Conservation (phyloP, 1,140 invertebrate species). For the Apolygus lucorum region DNA sequence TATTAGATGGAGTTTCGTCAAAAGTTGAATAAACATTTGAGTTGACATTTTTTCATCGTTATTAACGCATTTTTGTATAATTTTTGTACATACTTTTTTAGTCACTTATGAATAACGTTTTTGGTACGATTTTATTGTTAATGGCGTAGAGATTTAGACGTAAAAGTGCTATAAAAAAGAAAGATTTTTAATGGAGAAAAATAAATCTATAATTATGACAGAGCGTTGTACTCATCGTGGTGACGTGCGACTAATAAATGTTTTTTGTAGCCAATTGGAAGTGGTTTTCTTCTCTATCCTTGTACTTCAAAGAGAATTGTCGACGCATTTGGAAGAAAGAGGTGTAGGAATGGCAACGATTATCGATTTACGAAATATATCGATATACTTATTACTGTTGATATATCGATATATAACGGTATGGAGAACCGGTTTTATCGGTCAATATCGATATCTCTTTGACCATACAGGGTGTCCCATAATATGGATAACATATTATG, state of each 20-base stretch:
- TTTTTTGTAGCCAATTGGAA: conserved; percentile 9
- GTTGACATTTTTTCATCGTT: too few species aligned
- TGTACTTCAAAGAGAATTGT: neutral
- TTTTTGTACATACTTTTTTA: conserved; percentile 8
- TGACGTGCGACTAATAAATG: neutral
- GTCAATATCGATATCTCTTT: too few species aligned
- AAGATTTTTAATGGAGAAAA: neutral
- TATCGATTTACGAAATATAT: too few species aligned
- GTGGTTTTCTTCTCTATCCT: neutral
- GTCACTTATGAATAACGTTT: neutral
- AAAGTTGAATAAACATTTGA: too few species aligned
- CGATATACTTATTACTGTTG: too few species aligned
- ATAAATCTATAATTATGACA: neutral
- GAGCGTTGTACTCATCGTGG: neutral
- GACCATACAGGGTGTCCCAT: too few species aligned
- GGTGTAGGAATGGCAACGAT: too few species aligned
- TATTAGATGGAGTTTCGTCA: too few species aligned
- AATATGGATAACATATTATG: too few species aligned
- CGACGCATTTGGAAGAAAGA: too few species aligned
- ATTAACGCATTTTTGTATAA: conserved; percentile 6
- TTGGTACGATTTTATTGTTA: conserved; percentile 1
- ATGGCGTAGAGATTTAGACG: neutral
- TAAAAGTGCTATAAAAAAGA: neutral
- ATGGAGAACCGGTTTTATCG: too few species aligned
- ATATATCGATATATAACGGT: too few species aligned